Conservation (phyloP, 2,797 vertebrate species). For the Oryzias sinensis region DNA sequence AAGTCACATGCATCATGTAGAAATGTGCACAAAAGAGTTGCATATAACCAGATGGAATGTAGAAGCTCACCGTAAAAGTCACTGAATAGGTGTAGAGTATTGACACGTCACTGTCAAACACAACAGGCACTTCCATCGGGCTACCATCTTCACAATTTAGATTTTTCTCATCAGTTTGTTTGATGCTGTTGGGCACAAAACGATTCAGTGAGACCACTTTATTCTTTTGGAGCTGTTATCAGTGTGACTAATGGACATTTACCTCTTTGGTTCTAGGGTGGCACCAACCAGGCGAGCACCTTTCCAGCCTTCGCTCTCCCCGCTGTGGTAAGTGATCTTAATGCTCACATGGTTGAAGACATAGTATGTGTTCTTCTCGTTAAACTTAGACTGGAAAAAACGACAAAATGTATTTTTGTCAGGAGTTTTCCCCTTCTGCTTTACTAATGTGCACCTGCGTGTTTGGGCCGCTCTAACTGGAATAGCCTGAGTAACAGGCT, state of each 20-base stretch:
- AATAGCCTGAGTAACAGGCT: too few relatives aligned
- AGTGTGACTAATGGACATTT: conserved; percentile 16
- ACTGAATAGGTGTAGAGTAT: conserved; percentile 87
- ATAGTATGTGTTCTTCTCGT: conserved; percentile 88
- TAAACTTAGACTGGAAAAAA: conserved; percentile 82
- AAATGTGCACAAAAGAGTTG: not conserved
- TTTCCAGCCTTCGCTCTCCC: conserved; percentile 75
- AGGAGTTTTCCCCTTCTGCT: too few relatives aligned
- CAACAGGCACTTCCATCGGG: conserved; percentile 85
- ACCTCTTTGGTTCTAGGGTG: conserved; percentile 88
- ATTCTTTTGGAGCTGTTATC: too few relatives aligned
- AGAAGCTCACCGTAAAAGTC: conserved; percentile 78
- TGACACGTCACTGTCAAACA: conserved; percentile 72
- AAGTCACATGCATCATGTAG: not conserved
- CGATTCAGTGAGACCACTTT: not conserved
- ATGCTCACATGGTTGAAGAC: conserved; percentile 93
- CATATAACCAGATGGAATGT: not conserved
- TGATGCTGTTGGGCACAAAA: conserved; percentile 75
- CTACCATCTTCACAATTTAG: conserved; percentile 71
- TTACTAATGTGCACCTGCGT: not conserved
- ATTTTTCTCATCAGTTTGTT: conserved; percentile 73
- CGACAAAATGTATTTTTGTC: not conserved
- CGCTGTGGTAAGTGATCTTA: conserved; percentile 86
- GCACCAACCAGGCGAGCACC: conserved; percentile 84
- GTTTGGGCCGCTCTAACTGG: not conserved